Conservation (phyloP, 2,113 vertebrate species). For the Carassius gibelio region DNA sequence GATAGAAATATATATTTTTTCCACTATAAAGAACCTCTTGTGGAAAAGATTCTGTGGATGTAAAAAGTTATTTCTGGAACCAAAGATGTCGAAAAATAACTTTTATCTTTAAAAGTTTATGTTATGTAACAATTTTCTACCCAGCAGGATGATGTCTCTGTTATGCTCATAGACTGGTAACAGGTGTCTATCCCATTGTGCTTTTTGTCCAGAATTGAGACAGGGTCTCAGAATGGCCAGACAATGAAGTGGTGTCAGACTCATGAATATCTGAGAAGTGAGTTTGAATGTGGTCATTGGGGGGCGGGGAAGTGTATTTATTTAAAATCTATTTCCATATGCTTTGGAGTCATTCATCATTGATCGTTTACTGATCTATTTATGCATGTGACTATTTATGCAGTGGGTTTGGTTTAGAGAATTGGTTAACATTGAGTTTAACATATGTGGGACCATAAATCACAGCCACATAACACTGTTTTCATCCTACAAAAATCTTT, state of each 20-base stretch:
- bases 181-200: constrained; percentile 49
- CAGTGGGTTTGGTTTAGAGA: constrained; percentile 11
- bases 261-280: constrained; percentile 51
- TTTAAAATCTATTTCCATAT: constrained; percentile 41
- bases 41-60: background rate
- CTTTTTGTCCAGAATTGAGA: constrained; percentile 41
- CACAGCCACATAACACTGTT: background rate
- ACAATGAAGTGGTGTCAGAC: constrained; percentile 24
- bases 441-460: constrained; percentile 30
- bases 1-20: background rate
- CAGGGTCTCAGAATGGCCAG: constrained; percentile 34
- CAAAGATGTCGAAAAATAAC: background rate
- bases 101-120: background rate
- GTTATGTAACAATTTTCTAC: background rate
- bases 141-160: background rate
- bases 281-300: constrained; percentile 29
- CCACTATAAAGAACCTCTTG: background rate
- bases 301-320: constrained; percentile 12
- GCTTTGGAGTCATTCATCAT: constrained; percentile 20
- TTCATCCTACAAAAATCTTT: background rate
- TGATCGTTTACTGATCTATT: constrained; percentile 38
- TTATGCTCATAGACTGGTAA: constrained; percentile 39
- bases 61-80: background rate
- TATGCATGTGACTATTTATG: background rate
- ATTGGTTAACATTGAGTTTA: constrained; percentile 31